Conservation (phyloP, 2,797 vertebrate genomes). For the Microctenopoma stevenorrisi region DNA sequence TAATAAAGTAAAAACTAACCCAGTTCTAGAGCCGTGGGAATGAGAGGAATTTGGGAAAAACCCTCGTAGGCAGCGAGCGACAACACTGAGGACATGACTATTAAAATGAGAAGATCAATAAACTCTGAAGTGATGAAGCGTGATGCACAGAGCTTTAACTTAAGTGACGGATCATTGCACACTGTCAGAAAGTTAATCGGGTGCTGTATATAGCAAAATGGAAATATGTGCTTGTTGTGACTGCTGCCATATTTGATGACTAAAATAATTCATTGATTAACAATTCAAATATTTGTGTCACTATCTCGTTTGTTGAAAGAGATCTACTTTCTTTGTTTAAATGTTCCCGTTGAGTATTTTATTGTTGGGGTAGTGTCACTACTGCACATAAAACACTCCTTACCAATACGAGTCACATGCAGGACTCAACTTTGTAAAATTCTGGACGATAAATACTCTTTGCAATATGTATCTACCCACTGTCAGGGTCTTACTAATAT, state of each 20-base stretch:
- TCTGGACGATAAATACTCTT: not conserved
- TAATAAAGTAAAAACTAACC: not conserved
- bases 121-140: not conserved
- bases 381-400: not conserved
- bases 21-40: not conserved
- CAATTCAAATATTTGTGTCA: too few relatives aligned
- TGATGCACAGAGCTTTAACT: not conserved
- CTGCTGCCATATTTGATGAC: not conserved
- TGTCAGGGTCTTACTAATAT: not conserved
- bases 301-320: too few relatives aligned
- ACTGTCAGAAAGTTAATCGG: not conserved
- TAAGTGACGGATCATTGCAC: not conserved
- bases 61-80: not conserved
- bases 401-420: conserved; percentile 12
- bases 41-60: not conserved
- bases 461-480: not conserved
- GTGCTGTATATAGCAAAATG: too few relatives aligned
- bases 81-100: not conserved
- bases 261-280: not conserved
- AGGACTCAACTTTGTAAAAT: conserved; percentile 11
- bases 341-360: too few relatives aligned
- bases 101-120: not conserved
- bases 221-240: not conserved
- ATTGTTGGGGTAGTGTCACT: too few relatives aligned
- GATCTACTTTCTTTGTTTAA: too few relatives aligned